Percentiles rank a stretch among this genome's conserved stretches.
phyloP scores from a whole-genome alignment of 2,888 invertebrate genomes.

The Nezara viridula region DNA sequence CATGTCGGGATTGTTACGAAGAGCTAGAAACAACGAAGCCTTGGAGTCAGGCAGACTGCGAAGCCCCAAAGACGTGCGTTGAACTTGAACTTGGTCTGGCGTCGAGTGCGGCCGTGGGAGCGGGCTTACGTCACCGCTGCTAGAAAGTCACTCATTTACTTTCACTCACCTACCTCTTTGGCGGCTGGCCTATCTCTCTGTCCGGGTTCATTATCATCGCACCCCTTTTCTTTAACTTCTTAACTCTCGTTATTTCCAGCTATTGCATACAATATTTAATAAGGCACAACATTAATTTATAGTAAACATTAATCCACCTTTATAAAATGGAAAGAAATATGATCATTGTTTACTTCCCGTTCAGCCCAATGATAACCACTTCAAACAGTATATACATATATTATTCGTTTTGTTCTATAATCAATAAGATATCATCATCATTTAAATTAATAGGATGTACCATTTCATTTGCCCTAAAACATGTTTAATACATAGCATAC shows the following conservation, averaged over 20 bases:
- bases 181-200: conserved; percentile 43
- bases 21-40: neutral
- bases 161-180: conserved; percentile 44
- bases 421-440: too few species aligned
- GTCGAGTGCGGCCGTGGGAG: conserved; percentile 32
- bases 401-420: too few species aligned
- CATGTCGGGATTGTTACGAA: neutral
- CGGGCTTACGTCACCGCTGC: conserved; percentile 35
- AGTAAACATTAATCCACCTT: neutral
- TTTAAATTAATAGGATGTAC: too few species aligned
- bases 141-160: conserved; percentile 49
- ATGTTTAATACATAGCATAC: too few species aligned
- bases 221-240: neutral
- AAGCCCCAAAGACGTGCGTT: conserved; percentile 43
- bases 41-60: neutral
- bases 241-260: neutral
- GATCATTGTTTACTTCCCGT: neutral
- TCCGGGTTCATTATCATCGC: conserved; percentile 18
- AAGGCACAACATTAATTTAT: neutral
- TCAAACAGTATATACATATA: too few species aligned
- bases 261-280: neutral
- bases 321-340: neutral
- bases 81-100: conserved; percentile 42
- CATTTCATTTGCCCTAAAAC: too few species aligned
- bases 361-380: neutral